Evolutionary conservation across 1,140 invertebrate species (phyloP), one percentile per base, ranked within the genome.

Genomic region (Xylocopa sonorina): DNA sequence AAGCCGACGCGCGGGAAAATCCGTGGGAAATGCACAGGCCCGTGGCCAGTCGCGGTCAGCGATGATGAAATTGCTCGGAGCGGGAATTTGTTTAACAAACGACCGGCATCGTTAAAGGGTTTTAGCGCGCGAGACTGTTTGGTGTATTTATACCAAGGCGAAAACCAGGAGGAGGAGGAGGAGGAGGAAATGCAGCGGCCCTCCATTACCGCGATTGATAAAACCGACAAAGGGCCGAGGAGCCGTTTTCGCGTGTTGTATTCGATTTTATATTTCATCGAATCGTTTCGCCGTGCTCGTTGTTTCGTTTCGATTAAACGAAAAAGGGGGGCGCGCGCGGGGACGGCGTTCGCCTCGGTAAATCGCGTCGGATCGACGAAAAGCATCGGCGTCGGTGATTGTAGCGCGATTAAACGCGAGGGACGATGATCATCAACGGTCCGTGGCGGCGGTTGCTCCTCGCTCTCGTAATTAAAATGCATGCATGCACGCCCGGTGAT

Each of bases 11-110:
- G 14, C 3, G 27, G 27, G 18, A 29, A 57, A 57, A n/a, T n/a
- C 14, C 18, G n/a, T 3, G 50, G n/a, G 6, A 18, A 38, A 67
- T 32, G 21, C 4, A 5, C 14, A n/a, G 18, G 2, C n/a, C 14
- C 6, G 7, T 6, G 1, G 50, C 18, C 2, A 3, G 7, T 29
- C 24, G 21, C 9, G 29, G n/a, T 10, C n/a, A n/a, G n/a, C n/a
- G n/a, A n/a, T 41, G 48, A 32, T 55, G 50, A 53, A 66, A 66
- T 64, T 64, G 72, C 43, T 74, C 58, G 46, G 32, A 62, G 58
- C 24, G 18, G 58, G 60, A 74, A 63, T 75, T 75, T 75, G 48
- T 55, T 75, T 64, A 75, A 64, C 60, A 41, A 51, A n/a, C n/a
- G 24, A 21, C 9, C 43, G 24, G 4, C 71, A 41, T 5, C 12